Base-by-base conservation (phyloP, 2,888 invertebrate species). In the Drosophila cracens region DNA sequence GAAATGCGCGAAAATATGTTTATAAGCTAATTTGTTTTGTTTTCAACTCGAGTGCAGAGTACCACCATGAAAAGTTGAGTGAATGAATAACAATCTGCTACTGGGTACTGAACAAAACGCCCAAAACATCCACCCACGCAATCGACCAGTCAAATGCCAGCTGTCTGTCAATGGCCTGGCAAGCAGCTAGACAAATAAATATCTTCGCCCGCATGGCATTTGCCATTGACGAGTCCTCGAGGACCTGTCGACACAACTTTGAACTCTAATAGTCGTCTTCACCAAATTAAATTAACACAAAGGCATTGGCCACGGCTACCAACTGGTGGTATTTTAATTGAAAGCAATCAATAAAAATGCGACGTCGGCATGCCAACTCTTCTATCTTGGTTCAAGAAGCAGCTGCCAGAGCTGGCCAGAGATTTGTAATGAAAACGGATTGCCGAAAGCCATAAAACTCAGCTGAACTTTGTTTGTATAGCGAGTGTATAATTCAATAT, bases 271-370 rank as follows among this genome's bases (percentile, higher is more conserved):
- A 56, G 38, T 79, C 79, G 82, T 66, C 70, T 72, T 18, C 57
- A 33, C 56, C 49, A 84, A 87, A 87, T 87, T 87, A 79, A 87
- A 87, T 87, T 86, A 87, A 83, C 83, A 82, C 83, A 87, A 79
- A 79, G 76, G 77, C 85, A 63, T 81, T 79, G 74, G 69, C 57
- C 60, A 60, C 60, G 62, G 60, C 69, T 80, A 83, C 66, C 76
- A 80, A 70, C 69, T 79, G 81, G 79, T 62, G 80, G 82, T 74
- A 81, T 87, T 87, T 87, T 86, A 87, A 87, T 87, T 87, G 86
- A 87, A 87, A 76, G 71, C 82, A 87, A 87, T 87, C 84, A 84
- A 87, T 87, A 79, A 70, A 61, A 65, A 53, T 27, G 40, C 25
- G 40, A 40, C 16, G 57, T 16, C 16, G 57, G 29, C 57, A 57